phyloP scores from a whole-genome alignment of 2,113 vertebrate species.

The Vombatus ursinus region DNA sequence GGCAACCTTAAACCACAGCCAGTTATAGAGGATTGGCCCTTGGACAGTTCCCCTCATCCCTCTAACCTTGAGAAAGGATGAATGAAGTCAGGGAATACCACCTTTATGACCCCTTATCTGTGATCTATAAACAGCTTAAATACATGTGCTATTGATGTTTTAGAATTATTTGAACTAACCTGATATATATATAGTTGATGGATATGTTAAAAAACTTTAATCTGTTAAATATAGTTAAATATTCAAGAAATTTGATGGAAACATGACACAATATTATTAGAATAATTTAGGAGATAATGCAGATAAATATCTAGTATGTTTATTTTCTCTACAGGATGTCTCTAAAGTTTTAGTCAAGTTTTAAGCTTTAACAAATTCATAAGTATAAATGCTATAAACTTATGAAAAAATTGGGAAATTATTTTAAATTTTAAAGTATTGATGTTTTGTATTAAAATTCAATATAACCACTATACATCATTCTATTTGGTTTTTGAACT shows the following conservation, averaged over 20 bases:
- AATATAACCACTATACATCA: neutral
- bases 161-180: conserved; percentile 43
- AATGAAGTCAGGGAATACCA: neutral
- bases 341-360: neutral
- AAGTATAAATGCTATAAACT: neutral
- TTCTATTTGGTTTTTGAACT: neutral
- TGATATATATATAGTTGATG: conserved; percentile 10
- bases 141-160: conserved; percentile 11
- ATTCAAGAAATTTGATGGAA: neutral
- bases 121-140: neutral
- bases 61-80: neutral
- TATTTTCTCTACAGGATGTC: conserved; percentile 21
- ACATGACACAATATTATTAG: conserved; percentile 18
- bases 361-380: neutral
- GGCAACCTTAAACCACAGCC: too few species aligned
- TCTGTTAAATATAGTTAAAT: neutral
- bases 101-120: conserved; percentile 5
- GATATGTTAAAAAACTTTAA: conserved; percentile 2
- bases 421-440: neutral
- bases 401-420: neutral
- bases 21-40: neutral
- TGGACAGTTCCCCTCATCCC: neutral
- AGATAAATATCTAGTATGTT: conserved; percentile 29
- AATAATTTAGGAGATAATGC: conserved; percentile 23
- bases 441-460: neutral